Evolutionary conservation across 2,113 vertebrate genomes (phyloP).

Genomic region (Brachirus orientalis): DNA sequence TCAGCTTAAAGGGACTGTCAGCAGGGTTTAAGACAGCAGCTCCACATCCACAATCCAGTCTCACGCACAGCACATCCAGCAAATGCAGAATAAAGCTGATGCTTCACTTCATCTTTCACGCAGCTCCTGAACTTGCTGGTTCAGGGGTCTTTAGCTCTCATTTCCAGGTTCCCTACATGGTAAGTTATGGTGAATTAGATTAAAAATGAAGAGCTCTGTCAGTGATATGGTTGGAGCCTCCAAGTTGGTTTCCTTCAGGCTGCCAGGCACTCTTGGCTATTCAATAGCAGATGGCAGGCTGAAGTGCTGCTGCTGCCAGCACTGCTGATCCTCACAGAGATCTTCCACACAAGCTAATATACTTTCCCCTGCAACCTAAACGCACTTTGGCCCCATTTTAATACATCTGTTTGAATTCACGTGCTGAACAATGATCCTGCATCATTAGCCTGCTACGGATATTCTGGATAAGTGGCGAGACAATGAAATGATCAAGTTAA

Average conservation of each 20-base stretch:
- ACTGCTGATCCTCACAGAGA: slow-evolving; percentile 54
- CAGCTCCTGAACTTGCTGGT: slow-evolving; percentile 42
- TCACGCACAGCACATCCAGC: slow-evolving; percentile 21
- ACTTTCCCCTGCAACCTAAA: slow-evolving; percentile 40
- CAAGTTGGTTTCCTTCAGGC: slow-evolving; percentile 47
- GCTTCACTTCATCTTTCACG: slow-evolving; percentile 54
- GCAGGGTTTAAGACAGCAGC: slow-evolving; percentile 52
- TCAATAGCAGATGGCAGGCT: slow-evolving; percentile 59
- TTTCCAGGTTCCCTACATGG: slow-evolving; percentile 65
- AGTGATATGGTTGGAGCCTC: slow-evolving; percentile 54
- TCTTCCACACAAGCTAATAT: slow-evolving; percentile 44
- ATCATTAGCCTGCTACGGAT: slow-evolving; percentile 30
- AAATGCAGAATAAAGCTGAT: slow-evolving; percentile 47
- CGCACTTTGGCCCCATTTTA: too few species aligned
- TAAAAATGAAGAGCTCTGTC: slow-evolving; percentile 67
- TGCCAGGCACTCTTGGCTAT: slow-evolving; percentile 56
- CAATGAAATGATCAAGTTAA: slow-evolving; percentile 49
- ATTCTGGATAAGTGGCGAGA: slow-evolving; percentile 36
- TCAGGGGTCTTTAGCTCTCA: slow-evolving; percentile 57
- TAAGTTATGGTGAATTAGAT: slow-evolving; percentile 64
- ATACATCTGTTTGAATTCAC: slow-evolving; percentile 23
- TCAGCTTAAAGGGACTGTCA: slow-evolving; percentile 57
- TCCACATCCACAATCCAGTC: slow-evolving; percentile 37
- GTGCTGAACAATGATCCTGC: slow-evolving; percentile 28
- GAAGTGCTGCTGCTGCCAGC: slow-evolving; percentile 52